Conservation (phyloP, 2,888 invertebrate species). For the Adineta ricciae region DNA sequence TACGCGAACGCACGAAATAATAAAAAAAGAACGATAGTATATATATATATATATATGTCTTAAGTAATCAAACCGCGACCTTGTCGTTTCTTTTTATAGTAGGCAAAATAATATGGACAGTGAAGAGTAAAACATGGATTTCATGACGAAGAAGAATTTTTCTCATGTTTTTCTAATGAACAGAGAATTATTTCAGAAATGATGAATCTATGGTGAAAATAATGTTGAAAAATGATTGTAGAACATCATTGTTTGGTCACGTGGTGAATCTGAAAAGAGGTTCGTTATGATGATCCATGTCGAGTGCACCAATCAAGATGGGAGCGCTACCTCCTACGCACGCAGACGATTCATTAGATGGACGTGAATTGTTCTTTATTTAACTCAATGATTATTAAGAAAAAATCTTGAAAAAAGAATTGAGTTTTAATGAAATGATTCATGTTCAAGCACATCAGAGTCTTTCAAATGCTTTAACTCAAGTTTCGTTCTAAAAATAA, state of each 20-base stretch:
- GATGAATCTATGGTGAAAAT: not conserved
- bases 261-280: not conserved
- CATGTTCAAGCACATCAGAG: not conserved
- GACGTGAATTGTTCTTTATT: not conserved
- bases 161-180: not conserved
- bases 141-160: not conserved
- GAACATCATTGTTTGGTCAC: not conserved
- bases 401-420: not conserved
- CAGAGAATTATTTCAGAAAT: not conserved
- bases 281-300: not conserved
- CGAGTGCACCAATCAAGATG: not conserved
- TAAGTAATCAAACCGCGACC: slow-evolving; percentile 13
- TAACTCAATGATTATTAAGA: not conserved
- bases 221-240: not conserved
- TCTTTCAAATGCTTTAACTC: not conserved
- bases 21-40: not conserved
- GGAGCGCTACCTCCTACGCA: not conserved
- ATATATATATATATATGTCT: not conserved
- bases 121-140: not conserved
- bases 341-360: not conserved
- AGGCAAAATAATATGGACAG: not conserved
- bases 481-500: not conserved
- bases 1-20: not conserved
- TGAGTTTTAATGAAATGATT: not conserved
- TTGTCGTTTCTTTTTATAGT: slow-evolving; percentile 3